Evolutionary conservation across 64 coral and sea anemone species (phyloP).

Genomic region (Astreopora myriophthalma): DNA sequence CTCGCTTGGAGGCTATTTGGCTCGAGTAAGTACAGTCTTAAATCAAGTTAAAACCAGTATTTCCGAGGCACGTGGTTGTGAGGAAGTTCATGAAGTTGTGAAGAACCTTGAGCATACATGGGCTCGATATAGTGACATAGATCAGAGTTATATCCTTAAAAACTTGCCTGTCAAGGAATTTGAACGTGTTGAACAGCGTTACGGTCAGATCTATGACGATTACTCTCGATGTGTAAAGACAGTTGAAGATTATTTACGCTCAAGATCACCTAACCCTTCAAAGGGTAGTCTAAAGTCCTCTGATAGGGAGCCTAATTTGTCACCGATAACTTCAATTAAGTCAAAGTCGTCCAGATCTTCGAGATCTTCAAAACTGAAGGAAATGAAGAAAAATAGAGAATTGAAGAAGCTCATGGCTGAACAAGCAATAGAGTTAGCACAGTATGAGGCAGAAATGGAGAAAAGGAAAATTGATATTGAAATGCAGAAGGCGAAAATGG

Average conservation of each 20-base stretch:
- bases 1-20: background rate
- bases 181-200: background rate
- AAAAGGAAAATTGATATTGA: slow-evolving; percentile 37
- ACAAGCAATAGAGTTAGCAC: slow-evolving; percentile 29
- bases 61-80: background rate
- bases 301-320: background rate
- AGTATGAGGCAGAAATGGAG: slow-evolving; percentile 48
- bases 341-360: slow-evolving; percentile 2
- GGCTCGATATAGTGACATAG: background rate
- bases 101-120: slow-evolving; percentile 16
- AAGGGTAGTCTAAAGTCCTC: background rate
- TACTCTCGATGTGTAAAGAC: slow-evolving; percentile 1
- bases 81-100: background rate
- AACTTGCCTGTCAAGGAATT: background rate
- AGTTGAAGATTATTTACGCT: background rate
- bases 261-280: background rate
- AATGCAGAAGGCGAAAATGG: slow-evolving; percentile 8
- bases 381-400: slow-evolving; percentile 28
- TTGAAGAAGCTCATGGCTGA: slow-evolving; percentile 16
- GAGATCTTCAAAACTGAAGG: slow-evolving; percentile 28
- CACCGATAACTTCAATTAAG: slow-evolving; percentile 1
- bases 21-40: background rate
- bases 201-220: background rate
- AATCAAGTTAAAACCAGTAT: background rate
- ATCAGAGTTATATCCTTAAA: background rate